phyloP scores from a whole-genome alignment of 2,113 vertebrate genomes.

The Kryptolebias marmoratus region DNA sequence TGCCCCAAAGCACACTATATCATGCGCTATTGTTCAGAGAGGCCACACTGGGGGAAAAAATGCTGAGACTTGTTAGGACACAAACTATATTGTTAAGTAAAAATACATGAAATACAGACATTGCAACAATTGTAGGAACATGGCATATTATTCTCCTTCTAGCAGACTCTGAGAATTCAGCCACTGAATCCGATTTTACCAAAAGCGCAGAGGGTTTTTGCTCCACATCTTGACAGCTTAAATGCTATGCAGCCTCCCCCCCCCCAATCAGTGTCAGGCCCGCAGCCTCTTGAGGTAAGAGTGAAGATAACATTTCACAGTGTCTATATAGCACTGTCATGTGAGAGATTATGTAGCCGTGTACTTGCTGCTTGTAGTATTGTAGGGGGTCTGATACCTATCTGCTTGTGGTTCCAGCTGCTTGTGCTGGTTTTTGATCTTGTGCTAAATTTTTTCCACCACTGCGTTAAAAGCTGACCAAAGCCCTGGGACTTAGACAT shows the following conservation, averaged over 20 bases:
- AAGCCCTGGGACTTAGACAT: constrained; percentile 72
- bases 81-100: constrained; percentile 35
- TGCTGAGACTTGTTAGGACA: constrained; percentile 21
- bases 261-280: constrained; percentile 66
- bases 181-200: constrained; percentile 23
- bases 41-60: constrained; percentile 36
- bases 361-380: constrained; percentile 75
- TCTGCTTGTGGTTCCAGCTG: constrained; percentile 75
- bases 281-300: constrained; percentile 78
- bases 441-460: constrained; percentile 40
- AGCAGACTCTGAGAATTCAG: constrained; percentile 4
- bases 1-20: constrained; percentile 75
- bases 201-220: constrained; percentile 52
- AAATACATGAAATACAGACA: constrained; percentile 31
- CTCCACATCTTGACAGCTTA: constrained; percentile 80
- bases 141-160: neutral
- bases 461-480: constrained; percentile 53
- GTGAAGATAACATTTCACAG: constrained; percentile 82
- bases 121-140: neutral
- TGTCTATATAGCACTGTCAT: constrained; percentile 81
- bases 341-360: constrained; percentile 80
- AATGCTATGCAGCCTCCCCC: constrained; percentile 70
- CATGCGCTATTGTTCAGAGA: constrained; percentile 72
- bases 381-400: constrained; percentile 80
- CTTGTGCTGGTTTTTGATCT: constrained; percentile 21